Conservation (phyloP, 2,113 vertebrate species). For the Lasiurus borealis region DNA sequence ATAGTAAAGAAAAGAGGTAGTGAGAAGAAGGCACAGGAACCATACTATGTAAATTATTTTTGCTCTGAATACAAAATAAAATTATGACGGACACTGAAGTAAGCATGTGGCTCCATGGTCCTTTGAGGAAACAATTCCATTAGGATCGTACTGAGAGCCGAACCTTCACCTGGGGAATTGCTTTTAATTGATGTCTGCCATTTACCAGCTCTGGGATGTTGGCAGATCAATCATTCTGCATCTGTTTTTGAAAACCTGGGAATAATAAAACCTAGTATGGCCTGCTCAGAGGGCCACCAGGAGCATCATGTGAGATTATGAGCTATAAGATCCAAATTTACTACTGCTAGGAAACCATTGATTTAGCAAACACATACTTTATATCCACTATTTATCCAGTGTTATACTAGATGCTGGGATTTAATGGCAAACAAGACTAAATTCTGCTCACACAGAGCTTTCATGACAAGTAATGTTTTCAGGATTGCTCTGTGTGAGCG, state of each 20-base stretch:
- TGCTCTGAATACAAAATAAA: neutral
- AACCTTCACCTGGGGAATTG: neutral
- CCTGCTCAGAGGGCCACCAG: neutral
- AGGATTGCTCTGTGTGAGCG: neutral
- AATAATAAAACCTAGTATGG: neutral
- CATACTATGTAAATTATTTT: too few species aligned
- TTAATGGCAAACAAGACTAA: neutral
- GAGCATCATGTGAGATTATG: neutral
- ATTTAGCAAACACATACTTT: neutral
- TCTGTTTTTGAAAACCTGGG: neutral
- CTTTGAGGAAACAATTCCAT: neutral
- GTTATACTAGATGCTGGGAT: neutral
- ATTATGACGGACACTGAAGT: neutral
- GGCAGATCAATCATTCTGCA: neutral
- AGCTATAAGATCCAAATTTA: neutral
- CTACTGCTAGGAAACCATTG: neutral
- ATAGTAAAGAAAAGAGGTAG: neutral
- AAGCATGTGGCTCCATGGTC: too few species aligned
- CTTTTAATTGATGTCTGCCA: neutral
- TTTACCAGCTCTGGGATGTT: neutral
- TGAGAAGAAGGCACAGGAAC: neutral
- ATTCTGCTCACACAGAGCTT: neutral
- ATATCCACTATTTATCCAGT: neutral
- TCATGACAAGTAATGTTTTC: neutral
- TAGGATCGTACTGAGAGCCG: neutral